A percentile compares a stretch with the other conserved stretches of the same genome.
Evolutionary conservation across 2,888 invertebrate genomes (phyloP).

Genomic region (Seira musarum): DNA sequence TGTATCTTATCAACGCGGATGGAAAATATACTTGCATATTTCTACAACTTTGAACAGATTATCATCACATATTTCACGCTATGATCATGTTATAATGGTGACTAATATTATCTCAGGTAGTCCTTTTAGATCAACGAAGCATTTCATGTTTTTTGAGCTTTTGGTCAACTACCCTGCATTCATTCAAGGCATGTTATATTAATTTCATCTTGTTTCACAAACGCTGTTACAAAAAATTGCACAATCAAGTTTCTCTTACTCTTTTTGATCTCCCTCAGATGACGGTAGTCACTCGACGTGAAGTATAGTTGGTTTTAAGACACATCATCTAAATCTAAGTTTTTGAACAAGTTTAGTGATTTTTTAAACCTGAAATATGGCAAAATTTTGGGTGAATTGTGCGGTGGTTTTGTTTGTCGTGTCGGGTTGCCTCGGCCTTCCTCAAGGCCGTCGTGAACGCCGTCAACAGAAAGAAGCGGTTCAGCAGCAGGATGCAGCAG

Average conservation of each 20-base stretch:
- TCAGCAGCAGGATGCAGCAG: neutral
- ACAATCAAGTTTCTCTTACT: conserved; percentile 24
- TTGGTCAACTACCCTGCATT: conserved; percentile 9
- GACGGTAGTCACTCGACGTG: neutral
- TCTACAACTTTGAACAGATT: neutral
- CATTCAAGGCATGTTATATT: too few relatives aligned
- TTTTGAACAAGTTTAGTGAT: neutral
- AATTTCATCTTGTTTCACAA: neutral
- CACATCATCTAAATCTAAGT: neutral
- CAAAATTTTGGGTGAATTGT: conserved; percentile 20
- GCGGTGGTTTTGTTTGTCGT: conserved; percentile 9
- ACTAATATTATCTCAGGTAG: neutral
- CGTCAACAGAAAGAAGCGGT: neutral
- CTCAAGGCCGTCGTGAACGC: conserved; percentile 21
- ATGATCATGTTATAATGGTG: neutral
- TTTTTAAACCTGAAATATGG: conserved; percentile 6
- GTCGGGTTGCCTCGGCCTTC: conserved; percentile 4
- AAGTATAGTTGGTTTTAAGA: conserved; percentile 2
- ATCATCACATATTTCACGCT: neutral
- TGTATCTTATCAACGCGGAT: too few relatives aligned
- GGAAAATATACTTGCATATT: neutral
- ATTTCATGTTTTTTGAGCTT: conserved; percentile 13
- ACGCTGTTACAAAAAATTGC: neutral
- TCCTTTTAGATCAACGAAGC: neutral
- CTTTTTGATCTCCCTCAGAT: conserved; percentile 34